Base-by-base conservation (phyloP, 2,797 vertebrate genomes). In the Diplodus sargus region DNA sequence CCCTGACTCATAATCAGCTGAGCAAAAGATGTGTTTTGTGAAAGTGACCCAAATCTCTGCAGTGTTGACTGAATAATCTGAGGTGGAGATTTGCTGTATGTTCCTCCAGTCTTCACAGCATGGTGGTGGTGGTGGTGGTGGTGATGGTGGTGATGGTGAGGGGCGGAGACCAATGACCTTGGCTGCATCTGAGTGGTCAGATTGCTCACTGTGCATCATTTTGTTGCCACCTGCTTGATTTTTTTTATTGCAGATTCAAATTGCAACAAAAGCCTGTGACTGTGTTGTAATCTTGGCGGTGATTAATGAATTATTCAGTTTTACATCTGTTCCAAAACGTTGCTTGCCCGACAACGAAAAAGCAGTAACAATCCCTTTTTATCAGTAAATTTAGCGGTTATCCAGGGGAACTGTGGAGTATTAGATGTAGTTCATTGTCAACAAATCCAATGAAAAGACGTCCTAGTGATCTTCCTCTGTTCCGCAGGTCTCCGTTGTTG, bases 161-260 rank as follows among this genome's bases (percentile, higher is more conserved):
- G 69, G 66, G 62, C 4, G 48, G 75, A 68, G 71, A 71, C 49
- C 58, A 42, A 47, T 53, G 71, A 77, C 84, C 76, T 82, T 83
- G 77, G 51, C 68, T 81, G 39, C 64, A 20, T 66, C 51, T 52
- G 30, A 54, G 11, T 72, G 72, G 8, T 43, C 30, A 12, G 59
- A 65, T 7, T 1, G 15, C 7, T 45, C 54, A 6, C 64, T n/a
- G 43, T 11, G 63, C 30, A 43, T 2, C 14, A 43, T 75, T 8
- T 69, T 11, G 30, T 58, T 48, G 28, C 18, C 63, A 12, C 4
- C 15, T 62, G 62, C 69, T 68, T 58, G 43, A 57, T 30, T 1
- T 39, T 52, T 45, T 64, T 73, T 14, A 42, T 16, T 18, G 39
- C 53, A 23, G 4, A 54, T 22, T 25, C 9, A 54, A 75, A 68